Evolutionary conservation across 2,113 vertebrate species (phyloP).

Genomic region (Ammodytes dubius): DNA sequence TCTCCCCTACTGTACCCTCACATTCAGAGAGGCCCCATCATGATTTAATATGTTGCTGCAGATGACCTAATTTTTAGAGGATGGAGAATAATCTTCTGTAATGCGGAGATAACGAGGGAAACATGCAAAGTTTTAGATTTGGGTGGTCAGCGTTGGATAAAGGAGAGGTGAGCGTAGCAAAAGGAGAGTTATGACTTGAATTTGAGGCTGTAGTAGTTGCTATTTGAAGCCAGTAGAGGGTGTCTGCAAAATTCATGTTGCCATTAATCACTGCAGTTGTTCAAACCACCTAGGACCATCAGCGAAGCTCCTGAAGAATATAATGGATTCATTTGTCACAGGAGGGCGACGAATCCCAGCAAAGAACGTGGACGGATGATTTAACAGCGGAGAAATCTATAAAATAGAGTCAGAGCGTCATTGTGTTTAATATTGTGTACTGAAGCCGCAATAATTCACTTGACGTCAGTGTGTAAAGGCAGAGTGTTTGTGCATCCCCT

Average conservation of each 20-base stretch:
- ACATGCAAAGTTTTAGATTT: conserved; percentile 48
- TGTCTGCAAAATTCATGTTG: conserved; percentile 77
- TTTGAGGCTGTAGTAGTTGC: conserved; percentile 67
- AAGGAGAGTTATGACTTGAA: conserved; percentile 54
- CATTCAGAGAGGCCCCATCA: conserved; percentile 45
- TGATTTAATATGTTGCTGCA: conserved; percentile 66
- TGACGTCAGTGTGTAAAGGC: conserved; percentile 32
- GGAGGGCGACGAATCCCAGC: conserved; percentile 55
- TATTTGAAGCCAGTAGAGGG: conserved; percentile 78
- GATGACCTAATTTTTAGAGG: conserved; percentile 69
- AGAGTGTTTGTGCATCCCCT: conserved; percentile 1
- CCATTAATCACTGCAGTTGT: conserved; percentile 74
- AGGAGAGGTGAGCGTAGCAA: conserved; percentile 32
- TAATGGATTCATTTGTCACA: conserved; percentile 73
- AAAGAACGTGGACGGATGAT: conserved; percentile 56
- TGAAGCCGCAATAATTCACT: conserved; percentile 56
- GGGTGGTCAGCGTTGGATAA: conserved; percentile 59
- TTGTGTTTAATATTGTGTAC: conserved; percentile 51
- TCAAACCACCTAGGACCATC: conserved; percentile 74
- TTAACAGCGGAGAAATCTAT: conserved; percentile 59
- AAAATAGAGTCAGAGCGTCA: conserved; percentile 52
- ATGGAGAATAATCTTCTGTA: conserved; percentile 64
- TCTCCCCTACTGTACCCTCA: neutral
- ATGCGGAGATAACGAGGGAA: conserved; percentile 64
- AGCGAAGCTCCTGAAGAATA: conserved; percentile 64